Evolutionary conservation across 1,140 invertebrate genomes (phyloP).

Genomic region (Brachionus sp.): DNA sequence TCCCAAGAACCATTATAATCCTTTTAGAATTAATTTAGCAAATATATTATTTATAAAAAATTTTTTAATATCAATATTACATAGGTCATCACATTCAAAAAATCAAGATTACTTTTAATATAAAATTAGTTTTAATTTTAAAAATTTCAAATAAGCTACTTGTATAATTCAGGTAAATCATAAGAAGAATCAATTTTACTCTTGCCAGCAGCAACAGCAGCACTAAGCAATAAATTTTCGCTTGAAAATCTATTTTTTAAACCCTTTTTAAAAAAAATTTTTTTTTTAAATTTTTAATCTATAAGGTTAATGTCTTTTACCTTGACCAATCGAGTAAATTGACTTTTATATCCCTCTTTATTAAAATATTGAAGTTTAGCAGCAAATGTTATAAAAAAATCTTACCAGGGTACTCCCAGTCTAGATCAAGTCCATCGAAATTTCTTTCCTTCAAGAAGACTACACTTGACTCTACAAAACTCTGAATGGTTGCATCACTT

Average conservation of each 20-base stretch:
- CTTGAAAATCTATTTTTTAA: constrained; percentile 46
- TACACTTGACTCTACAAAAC: constrained; percentile 62
- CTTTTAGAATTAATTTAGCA: constrained; percentile 79
- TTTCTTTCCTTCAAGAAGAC: constrained; percentile 68
- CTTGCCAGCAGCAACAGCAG: constrained; percentile 48
- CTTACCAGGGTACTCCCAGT: constrained; percentile 70
- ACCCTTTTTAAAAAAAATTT: constrained; percentile 67
- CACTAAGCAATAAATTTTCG: constrained; percentile 47
- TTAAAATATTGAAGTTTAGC: neutral
- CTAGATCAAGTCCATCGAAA: constrained; percentile 59
- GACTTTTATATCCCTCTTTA: constrained; percentile 69
- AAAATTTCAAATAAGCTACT: constrained; percentile 59
- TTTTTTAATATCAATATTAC: constrained; percentile 76
- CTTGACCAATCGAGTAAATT: constrained; percentile 58
- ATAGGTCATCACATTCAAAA: constrained; percentile 41
- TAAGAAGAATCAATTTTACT: constrained; percentile 63
- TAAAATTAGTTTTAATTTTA: constrained; percentile 57
- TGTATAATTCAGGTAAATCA: constrained; percentile 68
- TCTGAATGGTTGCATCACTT: constrained; percentile 59
- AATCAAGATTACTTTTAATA: constrained; percentile 16
- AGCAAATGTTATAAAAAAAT: constrained; percentile 71
- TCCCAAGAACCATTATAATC: constrained; percentile 42
- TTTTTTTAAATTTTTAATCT: constrained; percentile 47
- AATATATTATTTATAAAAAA: constrained; percentile 74
- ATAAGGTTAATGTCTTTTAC: neutral